Base-by-base conservation (phyloP, 64 coral and sea anemone species). In the Orbicella faveolata region DNA sequence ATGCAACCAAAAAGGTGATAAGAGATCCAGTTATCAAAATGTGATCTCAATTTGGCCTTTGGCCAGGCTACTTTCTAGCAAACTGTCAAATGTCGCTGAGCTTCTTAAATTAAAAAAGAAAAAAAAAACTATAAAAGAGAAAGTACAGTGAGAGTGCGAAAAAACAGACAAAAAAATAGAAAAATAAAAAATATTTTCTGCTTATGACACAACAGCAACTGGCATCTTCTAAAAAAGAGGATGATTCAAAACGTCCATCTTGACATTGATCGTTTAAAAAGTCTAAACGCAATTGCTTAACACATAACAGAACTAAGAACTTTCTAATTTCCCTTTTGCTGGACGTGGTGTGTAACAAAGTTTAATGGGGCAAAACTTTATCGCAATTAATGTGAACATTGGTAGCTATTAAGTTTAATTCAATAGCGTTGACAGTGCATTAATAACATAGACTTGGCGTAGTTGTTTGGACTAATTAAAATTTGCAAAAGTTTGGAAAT, bases 11-110 rank as follows among this genome's bases (percentile, higher is more conserved):
- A 20, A 35, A 64, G 62, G 61, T 83, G 80, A 4, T 19, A 83
- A 41, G 33, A 83, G 16, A 48, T 41, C 17, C 15, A 36, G 0
- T 13, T 1, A 55, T 6, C 41, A 77, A 48, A 48, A 48, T 48
- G 44, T 83, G 61, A 83, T 61, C 79, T 82, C 79, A 83, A 41
- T 66, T 41, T 83, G 17, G 61, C 75, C 36, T 77, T 21, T 77
- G 36, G 21, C 67, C 67, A 21, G 8, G 4, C 5, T 23, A 11
- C n/a, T n/a, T 25, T 3, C 67, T 70, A 11, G 20, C 10, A 70
- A 70, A 70, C 10, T 70, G 2, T 26, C 21, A 26, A 25, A 70
- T 26, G 25, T 11, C 25, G 6, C 67, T 9, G 21, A 26, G n/a
- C 20, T 10, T 6, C 67, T 26, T 70, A 8, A 23, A 8, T 68